phyloP scores from a whole-genome alignment of 2,113 vertebrate genomes.

The Rhinichthys klamathensis region DNA sequence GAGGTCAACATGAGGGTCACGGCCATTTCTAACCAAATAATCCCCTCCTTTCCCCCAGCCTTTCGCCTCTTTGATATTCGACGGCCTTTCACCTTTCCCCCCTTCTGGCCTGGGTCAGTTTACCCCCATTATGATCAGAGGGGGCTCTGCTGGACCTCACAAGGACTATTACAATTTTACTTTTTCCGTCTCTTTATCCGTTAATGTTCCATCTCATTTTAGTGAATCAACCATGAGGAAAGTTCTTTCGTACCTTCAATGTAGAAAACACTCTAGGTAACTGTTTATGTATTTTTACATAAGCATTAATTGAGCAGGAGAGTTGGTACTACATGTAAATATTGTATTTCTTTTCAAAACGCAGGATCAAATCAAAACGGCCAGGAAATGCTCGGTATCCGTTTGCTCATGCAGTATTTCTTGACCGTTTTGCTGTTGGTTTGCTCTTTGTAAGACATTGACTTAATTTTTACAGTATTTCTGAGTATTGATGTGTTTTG shows the following conservation, averaged over 20 bases:
- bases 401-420: conserved; percentile 63
- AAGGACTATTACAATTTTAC: conserved; percentile 69
- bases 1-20: conserved; percentile 67
- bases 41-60: conserved; percentile 24
- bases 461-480: conserved; percentile 58
- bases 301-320: conserved; percentile 61
- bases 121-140: conserved; percentile 64
- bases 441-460: conserved; percentile 68
- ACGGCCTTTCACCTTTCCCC: conserved; percentile 13
- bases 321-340: conserved; percentile 70
- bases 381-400: conserved; percentile 49
- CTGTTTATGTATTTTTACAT: conserved; percentile 65
- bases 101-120: conserved; percentile 57
- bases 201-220: conserved; percentile 54
- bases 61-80: conserved; percentile 41
- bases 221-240: conserved; percentile 57
- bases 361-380: conserved; percentile 60
- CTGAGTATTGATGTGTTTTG: conserved; percentile 57
- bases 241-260: conserved; percentile 63
- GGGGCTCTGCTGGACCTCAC: conserved; percentile 57
- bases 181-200: conserved; percentile 53
- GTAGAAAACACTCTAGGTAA: conserved; percentile 51
- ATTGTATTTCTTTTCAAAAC: conserved; percentile 62
- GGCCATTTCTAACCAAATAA: conserved; percentile 77
- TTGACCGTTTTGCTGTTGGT: conserved; percentile 64